A percentile compares a stretch with the other conserved stretches of the same genome.
Conservation (phyloP, 2,113 vertebrate species). For the Pavo muticus region DNA sequence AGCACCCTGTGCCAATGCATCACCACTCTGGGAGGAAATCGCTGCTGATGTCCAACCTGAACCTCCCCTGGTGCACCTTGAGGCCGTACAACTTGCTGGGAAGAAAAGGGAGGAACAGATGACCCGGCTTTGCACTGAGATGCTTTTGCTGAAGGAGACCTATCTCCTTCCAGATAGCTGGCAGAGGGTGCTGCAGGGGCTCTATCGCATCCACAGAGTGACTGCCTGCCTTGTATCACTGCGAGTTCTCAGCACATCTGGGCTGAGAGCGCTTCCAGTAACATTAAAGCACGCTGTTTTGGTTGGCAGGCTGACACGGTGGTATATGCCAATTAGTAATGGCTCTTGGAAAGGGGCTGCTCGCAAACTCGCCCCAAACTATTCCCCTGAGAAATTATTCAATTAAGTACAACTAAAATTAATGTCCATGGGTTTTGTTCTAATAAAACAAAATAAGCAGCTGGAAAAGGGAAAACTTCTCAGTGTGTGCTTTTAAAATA, state of each 20-base stretch:
- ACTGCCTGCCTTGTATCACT: slow-evolving; percentile 85
- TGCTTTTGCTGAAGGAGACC: slow-evolving; percentile 63
- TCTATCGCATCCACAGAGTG: slow-evolving; percentile 80
- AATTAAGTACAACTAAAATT: slow-evolving; percentile 90
- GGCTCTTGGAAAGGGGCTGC: slow-evolving; percentile 84
- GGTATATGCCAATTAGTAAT: slow-evolving; percentile 90
- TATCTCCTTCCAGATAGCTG: slow-evolving; percentile 74
- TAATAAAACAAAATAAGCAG: slow-evolving; percentile 82
- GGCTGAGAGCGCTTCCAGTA: slow-evolving; percentile 84
- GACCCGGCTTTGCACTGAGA: background rate
- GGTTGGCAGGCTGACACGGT: slow-evolving; percentile 82
- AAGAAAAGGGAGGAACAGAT: slow-evolving; percentile 18
- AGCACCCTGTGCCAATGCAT: no score
- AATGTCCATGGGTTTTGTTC: slow-evolving; percentile 84
- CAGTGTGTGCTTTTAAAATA: slow-evolving; percentile 76
- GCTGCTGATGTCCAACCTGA: no score
- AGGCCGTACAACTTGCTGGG: background rate
- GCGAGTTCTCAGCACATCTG: slow-evolving; percentile 82
- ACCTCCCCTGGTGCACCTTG: no score
- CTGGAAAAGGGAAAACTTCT: slow-evolving; percentile 73
- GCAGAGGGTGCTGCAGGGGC: slow-evolving; percentile 68
- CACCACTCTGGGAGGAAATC: no score
- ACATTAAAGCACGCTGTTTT: slow-evolving; percentile 84
- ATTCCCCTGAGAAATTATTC: slow-evolving; percentile 89
- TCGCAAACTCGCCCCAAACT: slow-evolving; percentile 79